These are phyloP conservation scores for Drosophila micromelanica DNA, from an alignment of 1,140 invertebrate species.

Conservation along the genomic window DNA sequence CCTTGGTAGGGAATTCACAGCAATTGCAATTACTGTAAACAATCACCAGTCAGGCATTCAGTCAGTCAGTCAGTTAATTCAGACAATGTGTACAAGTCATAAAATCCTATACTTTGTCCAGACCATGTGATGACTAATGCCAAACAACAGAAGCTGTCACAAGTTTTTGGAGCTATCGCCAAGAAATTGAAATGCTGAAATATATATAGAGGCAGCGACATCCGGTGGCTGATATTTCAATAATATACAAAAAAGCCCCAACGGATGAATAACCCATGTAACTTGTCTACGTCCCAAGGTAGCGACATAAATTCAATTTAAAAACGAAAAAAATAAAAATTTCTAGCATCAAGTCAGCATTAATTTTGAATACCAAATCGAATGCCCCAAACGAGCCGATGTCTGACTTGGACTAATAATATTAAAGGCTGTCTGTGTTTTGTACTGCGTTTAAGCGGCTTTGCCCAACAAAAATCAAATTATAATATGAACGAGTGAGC, in stretches of 20 bases:
- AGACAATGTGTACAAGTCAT: constrained; percentile 61
- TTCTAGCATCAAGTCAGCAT: constrained; percentile 48
- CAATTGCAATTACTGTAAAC: constrained; percentile 79
- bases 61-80: constrained; percentile 20
- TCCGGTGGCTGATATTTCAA: constrained; percentile 6
- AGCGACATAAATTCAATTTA: constrained; percentile 37
- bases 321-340: constrained; percentile 6
- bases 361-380: constrained; percentile 30
- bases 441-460: constrained; percentile 46
- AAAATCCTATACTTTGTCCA: constrained; percentile 39
- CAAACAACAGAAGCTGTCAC: constrained; percentile 9
- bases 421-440: constrained; percentile 11
- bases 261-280: constrained; percentile 11
- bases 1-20: constrained; percentile 39
- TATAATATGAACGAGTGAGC: constrained; percentile 57
- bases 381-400: constrained; percentile 10
- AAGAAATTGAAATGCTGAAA: constrained; percentile 2
- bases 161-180: constrained; percentile 15
- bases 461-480: constrained; percentile 57
- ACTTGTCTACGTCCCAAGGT: constrained; percentile 5
- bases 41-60: constrained; percentile 67
- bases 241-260: neutral
- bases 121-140: constrained; percentile 39
- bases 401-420: constrained; percentile 28
- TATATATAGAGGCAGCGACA: constrained; percentile 4